These are phyloP conservation scores for Geophilus truncorum DNA, from an alignment of 2,888 invertebrate species.

Conservation along the genomic window DNA sequence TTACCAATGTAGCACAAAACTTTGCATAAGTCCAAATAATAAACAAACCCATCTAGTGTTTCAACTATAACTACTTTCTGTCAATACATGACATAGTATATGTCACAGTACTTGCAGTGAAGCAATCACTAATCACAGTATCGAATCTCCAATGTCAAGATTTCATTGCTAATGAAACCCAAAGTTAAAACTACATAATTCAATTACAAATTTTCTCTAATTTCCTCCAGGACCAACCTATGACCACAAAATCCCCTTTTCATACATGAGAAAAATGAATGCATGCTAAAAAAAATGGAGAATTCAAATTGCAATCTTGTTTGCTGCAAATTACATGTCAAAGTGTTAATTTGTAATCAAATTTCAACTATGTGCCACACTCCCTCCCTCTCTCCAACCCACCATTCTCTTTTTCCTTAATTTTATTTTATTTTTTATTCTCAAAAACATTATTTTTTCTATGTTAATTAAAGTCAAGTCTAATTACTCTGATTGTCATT, in stretches of 20 bases:
- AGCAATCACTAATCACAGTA: too few relatives aligned
- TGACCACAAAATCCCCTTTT: too few relatives aligned
- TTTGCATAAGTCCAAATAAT: too few relatives aligned
- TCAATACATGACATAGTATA: too few relatives aligned
- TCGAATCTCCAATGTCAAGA: too few relatives aligned
- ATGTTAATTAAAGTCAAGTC: slow-evolving; percentile 25
- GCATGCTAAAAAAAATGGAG: background rate
- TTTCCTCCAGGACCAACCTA: background rate
- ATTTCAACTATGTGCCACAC: slow-evolving; percentile 9
- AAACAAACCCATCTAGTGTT: too few relatives aligned
- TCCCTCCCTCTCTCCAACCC: background rate
- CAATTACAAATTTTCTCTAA: background rate
- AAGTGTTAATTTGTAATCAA: slow-evolving; percentile 32
- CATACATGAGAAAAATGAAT: too few relatives aligned
- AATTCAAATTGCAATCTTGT: slow-evolving; percentile 1
- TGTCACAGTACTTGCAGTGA: too few relatives aligned
- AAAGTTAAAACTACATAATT: background rate
- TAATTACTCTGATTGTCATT: slow-evolving; percentile 32
- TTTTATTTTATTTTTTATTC: background rate
- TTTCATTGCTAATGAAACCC: too few relatives aligned
- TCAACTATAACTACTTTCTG: too few relatives aligned
- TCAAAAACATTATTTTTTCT: background rate
- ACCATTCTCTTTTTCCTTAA: background rate
- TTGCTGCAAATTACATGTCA: slow-evolving; percentile 30
- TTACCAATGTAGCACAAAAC: too few relatives aligned